Percentiles rank a stretch among this genome's conserved stretches.
Evolutionary conservation across 92 coral and sea anemone species (phyloP).

Genomic region (Phenganax stokvisi): DNA sequence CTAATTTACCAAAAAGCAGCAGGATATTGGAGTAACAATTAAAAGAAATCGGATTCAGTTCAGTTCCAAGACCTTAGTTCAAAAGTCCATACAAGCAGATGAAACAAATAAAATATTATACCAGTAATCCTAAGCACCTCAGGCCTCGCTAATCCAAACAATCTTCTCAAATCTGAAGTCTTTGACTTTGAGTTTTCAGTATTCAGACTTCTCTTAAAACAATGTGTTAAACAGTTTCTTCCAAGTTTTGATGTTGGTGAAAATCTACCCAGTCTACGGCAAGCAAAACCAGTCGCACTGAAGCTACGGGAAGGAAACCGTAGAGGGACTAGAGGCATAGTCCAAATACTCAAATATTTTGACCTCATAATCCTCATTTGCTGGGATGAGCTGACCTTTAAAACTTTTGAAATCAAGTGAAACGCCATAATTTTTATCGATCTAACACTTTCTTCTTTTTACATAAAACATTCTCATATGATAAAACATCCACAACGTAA

Average conservation of each 20-base stretch:
- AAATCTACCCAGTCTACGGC: neutral
- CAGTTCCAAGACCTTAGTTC: no score
- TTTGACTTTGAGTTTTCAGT: neutral
- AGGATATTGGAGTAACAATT: no score
- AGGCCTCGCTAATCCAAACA: constrained; percentile 30
- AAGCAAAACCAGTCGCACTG: neutral
- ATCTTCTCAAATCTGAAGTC: constrained; percentile 18
- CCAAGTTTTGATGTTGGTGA: neutral
- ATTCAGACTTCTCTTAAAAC: neutral
- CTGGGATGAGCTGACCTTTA: neutral
- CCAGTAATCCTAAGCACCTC: constrained; percentile 26
- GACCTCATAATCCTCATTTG: neutral
- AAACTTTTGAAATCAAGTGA: neutral
- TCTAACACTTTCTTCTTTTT: neutral
- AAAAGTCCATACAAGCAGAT: no score
- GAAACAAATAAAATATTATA: neutral
- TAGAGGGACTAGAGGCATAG: neutral
- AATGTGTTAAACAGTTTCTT: neutral
- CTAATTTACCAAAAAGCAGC: neutral
- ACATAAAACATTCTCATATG: neutral
- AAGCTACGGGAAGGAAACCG: neutral
- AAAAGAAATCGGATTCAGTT: no score
- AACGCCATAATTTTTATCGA: neutral
- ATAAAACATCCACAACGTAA: no score
- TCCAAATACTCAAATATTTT: neutral